Conservation (phyloP, 2,113 vertebrate genomes). For the Hemicordylus capensis region DNA sequence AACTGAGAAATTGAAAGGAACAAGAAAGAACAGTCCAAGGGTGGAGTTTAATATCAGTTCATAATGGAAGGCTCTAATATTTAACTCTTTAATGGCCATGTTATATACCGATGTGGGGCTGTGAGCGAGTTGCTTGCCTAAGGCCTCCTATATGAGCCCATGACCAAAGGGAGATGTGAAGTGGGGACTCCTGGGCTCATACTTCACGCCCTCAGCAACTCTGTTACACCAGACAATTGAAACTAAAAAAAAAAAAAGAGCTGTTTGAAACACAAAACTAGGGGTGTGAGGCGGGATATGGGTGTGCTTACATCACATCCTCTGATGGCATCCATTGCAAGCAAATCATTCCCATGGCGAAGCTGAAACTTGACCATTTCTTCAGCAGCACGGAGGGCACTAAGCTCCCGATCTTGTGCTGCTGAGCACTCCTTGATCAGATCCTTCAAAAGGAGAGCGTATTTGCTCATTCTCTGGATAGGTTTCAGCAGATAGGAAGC, state of each 20-base stretch:
- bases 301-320: conserved; percentile 64
- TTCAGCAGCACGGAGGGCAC: conserved; percentile 48
- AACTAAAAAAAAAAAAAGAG: background rate
- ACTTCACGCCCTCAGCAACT: background rate
- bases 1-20: no score
- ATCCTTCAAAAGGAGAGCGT: conserved; percentile 67
- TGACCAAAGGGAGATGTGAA: background rate
- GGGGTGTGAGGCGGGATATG: background rate
- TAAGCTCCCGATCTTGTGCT: conserved; percentile 43
- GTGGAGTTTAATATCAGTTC: no score
- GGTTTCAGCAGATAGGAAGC: conserved; percentile 71
- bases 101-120: background rate
- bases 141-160: background rate
- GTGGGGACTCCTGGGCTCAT: background rate
- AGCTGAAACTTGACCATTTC: conserved; percentile 68
- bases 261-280: background rate
- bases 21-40: no score
- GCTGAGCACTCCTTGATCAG: conserved; percentile 57
- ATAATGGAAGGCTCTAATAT: no score
- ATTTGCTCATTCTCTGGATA: conserved; percentile 68
- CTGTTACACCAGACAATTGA: background rate
- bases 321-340: conserved; percentile 69
- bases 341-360: conserved; percentile 66
- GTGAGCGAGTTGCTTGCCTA: background rate
- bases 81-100: no score